Base-by-base conservation (phyloP, 1,140 invertebrate species). In the Aethina tumida region DNA sequence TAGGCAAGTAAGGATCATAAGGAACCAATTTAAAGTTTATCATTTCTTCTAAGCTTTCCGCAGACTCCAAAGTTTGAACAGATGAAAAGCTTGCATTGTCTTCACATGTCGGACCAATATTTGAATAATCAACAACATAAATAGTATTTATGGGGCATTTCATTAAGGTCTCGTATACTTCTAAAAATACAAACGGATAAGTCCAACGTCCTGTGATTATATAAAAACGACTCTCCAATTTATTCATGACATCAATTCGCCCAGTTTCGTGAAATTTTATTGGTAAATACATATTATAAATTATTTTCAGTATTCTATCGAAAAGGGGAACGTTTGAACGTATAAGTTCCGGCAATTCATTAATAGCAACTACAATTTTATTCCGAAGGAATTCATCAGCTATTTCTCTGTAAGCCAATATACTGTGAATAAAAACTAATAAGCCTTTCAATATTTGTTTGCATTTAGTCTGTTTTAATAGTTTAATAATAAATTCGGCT, bases 121-220 rank as follows among this genome's bases (percentile, higher is more conserved):
- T 37, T 13, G 47, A 39, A 35, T 41, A 56, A 29, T 59, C 54
- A 2, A 57, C 49, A 4, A 57, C 22, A 26, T 59, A 59, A 35
- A 59, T 54, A 5, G 49, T 55, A 6, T 39, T 37, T 9, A 41
- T 29, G 1, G 53, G 47, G 5, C 47, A 55, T 17, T 52, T 45
- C 17, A 39, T 18, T 9, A 44, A 33, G 6, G 35, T 21, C 37
- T 53, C 45, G 19, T 57, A 18, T 4, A 53, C 45, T 35, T 57
- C 55, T 14, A 59, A 43, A 25, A 55, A 54, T 1, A 51, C 49
- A 37, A 59, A 59, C 4, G 43, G 31, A 8, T 20, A 34, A 13
- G 34, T 36, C 50, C 52, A 53, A 26, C 20, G 30, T 8, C 49
- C 51, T 18, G 45, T 49, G 10, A 57, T 50, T 10, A 59, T 24